Evolutionary conservation across 2,888 invertebrate genomes (phyloP).

Genomic region (Archaeoteleia sp.): DNA sequence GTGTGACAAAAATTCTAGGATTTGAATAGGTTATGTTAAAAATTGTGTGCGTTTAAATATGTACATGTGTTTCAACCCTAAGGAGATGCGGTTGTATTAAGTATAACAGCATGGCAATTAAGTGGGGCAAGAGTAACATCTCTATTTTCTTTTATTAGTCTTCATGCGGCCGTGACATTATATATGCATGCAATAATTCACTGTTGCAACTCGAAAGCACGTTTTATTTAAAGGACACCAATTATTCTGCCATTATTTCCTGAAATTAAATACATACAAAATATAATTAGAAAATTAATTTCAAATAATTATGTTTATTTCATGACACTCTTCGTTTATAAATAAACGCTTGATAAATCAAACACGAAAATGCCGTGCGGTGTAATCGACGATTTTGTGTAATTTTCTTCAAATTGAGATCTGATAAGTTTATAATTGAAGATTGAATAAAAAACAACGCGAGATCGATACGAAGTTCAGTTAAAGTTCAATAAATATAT

Average conservation of each 20-base stretch:
- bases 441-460: background rate
- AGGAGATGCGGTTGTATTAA: constrained; percentile 11
- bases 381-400: no score
- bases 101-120: constrained; percentile 20
- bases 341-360: no score
- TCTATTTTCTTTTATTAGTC: constrained; percentile 30
- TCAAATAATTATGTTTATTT: background rate
- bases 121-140: constrained; percentile 27
- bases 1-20: no score
- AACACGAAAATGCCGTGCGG: no score
- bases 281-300: no score
- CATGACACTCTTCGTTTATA: no score
- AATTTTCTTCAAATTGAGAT: background rate
- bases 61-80: constrained; percentile 4
- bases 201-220: constrained; percentile 8
- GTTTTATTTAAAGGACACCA: constrained; percentile 28
- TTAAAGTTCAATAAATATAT: background rate
- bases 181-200: constrained; percentile 27
- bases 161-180: constrained; percentile 7
- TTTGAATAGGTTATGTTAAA: no score
- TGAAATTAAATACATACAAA: constrained; percentile 15
- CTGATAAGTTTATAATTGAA: background rate
- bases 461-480: background rate
- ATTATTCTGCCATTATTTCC: constrained; percentile 21
- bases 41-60: background rate